Conservation (phyloP, 2,888 invertebrate genomes). For the Hirtodrosophila histrioides region DNA sequence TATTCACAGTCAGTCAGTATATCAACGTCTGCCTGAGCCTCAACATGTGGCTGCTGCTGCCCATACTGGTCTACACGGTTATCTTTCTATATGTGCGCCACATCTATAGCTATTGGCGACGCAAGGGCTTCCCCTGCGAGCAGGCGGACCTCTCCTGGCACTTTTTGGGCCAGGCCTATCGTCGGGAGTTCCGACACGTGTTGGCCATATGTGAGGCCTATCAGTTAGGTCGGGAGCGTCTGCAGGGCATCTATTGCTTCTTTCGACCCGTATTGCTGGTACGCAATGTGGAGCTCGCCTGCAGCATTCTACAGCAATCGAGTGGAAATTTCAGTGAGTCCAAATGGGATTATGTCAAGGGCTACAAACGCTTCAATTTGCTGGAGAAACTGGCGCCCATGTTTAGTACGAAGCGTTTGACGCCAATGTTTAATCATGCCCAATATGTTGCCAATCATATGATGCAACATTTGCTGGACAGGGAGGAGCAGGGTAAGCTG, state of each 20-base stretch:
- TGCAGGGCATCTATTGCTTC: constrained; percentile 88
- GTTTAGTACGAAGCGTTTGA: constrained; percentile 88
- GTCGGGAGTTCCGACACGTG: constrained; percentile 78
- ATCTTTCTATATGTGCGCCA: constrained; percentile 74
- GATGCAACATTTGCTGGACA: constrained; percentile 82
- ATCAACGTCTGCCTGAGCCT: constrained; percentile 36
- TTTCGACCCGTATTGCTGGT: constrained; percentile 87
- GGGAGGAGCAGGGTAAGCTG: constrained; percentile 63
- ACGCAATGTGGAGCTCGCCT: constrained; percentile 87
- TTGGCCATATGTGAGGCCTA: constrained; percentile 76
- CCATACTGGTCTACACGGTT: constrained; percentile 71
- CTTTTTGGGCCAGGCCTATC: constrained; percentile 67
- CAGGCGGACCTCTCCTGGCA: constrained; percentile 58
- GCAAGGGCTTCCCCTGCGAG: constrained; percentile 80
- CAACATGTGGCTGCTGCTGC: constrained; percentile 81
- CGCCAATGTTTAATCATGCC: constrained; percentile 87
- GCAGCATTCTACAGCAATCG: constrained; percentile 87
- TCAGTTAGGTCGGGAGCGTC: constrained; percentile 79
- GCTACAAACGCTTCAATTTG: constrained; percentile 87
- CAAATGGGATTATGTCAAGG: constrained; percentile 85
- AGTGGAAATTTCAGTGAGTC: constrained; percentile 88
- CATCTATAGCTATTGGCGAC: constrained; percentile 80
- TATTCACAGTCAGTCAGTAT: constrained; percentile 52
- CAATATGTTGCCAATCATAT: constrained; percentile 86
- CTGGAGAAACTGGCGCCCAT: constrained; percentile 88